A percentile compares a stretch with the other conserved stretches of the same genome.
phyloP scores from a whole-genome alignment of 2,888 invertebrate species.

The Hermodice carunculata region DNA sequence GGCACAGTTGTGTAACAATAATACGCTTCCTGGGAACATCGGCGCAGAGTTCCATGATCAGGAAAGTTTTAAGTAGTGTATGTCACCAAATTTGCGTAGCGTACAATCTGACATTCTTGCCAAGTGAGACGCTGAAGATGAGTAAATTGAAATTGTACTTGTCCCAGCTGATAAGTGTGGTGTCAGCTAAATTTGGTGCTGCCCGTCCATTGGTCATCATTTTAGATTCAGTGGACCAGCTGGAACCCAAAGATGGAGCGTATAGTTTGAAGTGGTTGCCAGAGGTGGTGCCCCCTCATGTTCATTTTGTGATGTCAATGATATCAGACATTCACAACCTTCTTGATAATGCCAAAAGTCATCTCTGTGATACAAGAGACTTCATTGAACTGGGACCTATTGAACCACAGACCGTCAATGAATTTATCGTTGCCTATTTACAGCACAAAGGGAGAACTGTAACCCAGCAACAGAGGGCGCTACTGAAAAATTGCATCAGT shows the following conservation, averaged over 20 bases:
- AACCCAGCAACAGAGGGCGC: conserved; percentile 45
- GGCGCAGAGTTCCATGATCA: conserved; percentile 35
- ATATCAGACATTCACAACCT: neutral
- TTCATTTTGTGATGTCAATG: conserved; percentile 25
- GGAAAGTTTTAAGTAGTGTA: conserved; percentile 34
- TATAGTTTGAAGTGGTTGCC: conserved; percentile 29
- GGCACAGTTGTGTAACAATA: conserved; percentile 30
- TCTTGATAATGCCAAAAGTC: neutral
- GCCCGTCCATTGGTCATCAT: conserved; percentile 19
- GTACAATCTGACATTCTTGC: neutral
- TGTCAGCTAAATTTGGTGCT: neutral
- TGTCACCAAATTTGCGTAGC: conserved; percentile 36
- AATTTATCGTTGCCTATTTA: conserved; percentile 51
- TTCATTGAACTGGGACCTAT: neutral
- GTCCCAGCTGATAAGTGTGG: neutral
- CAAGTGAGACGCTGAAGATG: neutral
- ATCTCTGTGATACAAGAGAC: neutral
- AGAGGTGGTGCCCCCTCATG: conserved; percentile 12
- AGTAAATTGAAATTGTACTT: neutral
- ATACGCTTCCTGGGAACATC: conserved; percentile 47
- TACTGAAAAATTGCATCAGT: conserved; percentile 44
- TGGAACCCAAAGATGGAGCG: conserved; percentile 1
- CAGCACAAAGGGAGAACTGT: conserved; percentile 43
- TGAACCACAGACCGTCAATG: conserved; percentile 9
- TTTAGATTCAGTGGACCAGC: conserved; percentile 29